Conservation (phyloP, 2,888 invertebrate genomes). For the Halocaridina rubra region DNA sequence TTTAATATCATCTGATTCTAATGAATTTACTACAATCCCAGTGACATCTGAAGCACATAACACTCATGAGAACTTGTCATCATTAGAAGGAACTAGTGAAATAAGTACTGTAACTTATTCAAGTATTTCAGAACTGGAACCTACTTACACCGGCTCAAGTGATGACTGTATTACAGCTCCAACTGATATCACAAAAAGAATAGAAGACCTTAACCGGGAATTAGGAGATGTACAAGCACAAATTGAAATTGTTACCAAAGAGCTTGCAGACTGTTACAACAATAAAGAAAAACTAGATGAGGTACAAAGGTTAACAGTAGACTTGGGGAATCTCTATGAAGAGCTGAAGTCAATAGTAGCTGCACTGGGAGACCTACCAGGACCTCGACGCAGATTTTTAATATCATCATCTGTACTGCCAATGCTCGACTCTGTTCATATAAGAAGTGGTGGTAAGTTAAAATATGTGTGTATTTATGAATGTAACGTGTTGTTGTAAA, state of each 20-base stretch:
- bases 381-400: conserved; percentile 27
- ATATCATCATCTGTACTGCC: conserved; percentile 35
- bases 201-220: conserved; percentile 7
- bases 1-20: no score
- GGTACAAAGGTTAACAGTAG: background rate
- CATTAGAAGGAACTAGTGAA: no score
- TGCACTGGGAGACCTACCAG: conserved; percentile 4
- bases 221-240: background rate
- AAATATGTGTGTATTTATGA: no score
- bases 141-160: no score
- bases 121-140: no score
- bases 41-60: no score
- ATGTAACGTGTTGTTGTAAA: no score
- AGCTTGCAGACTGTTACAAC: conserved; percentile 17
- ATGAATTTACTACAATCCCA: no score
- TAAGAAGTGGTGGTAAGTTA: conserved; percentile 1
- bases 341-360: conserved; percentile 4
- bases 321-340: background rate
- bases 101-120: no score
- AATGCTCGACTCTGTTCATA: conserved; percentile 18
- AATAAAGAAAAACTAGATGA: conserved; percentile 6
- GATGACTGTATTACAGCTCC: conserved; percentile 36
- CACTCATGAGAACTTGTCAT: no score
- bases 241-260: conserved; percentile 15
- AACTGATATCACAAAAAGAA: background rate